These are phyloP conservation scores for Drosophila willistoni DNA, from an alignment of 1,140 invertebrate genomes.

Conservation along the genomic window DNA sequence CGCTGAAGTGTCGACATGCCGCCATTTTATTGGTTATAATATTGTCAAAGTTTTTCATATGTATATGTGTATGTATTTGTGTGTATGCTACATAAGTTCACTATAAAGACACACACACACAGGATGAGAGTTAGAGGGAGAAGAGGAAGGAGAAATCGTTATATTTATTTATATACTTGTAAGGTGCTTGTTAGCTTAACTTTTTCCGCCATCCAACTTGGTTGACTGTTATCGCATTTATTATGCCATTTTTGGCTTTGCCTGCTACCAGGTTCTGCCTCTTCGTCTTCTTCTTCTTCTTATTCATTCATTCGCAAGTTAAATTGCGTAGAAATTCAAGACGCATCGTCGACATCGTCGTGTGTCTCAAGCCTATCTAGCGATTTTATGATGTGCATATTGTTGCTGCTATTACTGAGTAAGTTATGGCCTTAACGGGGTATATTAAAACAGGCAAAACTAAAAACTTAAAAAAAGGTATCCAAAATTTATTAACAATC, in stretches of 20 bases:
- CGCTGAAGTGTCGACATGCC: conserved; percentile 35
- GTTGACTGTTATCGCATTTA: conserved; percentile 69
- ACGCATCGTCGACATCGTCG: conserved; percentile 33
- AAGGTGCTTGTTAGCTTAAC: conserved; percentile 60
- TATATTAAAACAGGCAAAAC: not conserved
- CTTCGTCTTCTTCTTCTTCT: conserved; percentile 19
- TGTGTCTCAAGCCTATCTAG: conserved; percentile 52
- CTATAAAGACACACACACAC: conserved; percentile 25
- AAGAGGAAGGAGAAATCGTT: not conserved
- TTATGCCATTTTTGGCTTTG: conserved; percentile 62
- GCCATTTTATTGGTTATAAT: conserved; percentile 67
- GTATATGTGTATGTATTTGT: too few species aligned
- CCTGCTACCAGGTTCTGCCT: conserved; percentile 13
- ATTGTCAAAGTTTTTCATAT: conserved; percentile 52
- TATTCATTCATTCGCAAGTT: conserved; percentile 61
- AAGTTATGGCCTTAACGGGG: not conserved
- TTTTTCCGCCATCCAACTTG: conserved; percentile 41
- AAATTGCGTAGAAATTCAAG: conserved; percentile 80
- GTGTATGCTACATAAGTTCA: conserved; percentile 37
- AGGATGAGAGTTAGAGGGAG: not conserved
- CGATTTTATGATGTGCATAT: conserved; percentile 77
- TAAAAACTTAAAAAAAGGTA: too few species aligned
- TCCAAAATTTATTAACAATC: too few species aligned
- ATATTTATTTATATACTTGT: conserved; percentile 45
- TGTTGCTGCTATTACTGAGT: conserved; percentile 43